These are phyloP conservation scores for Trachemys scripta DNA, from an alignment of 2,113 vertebrate genomes.

Conservation along the genomic window DNA sequence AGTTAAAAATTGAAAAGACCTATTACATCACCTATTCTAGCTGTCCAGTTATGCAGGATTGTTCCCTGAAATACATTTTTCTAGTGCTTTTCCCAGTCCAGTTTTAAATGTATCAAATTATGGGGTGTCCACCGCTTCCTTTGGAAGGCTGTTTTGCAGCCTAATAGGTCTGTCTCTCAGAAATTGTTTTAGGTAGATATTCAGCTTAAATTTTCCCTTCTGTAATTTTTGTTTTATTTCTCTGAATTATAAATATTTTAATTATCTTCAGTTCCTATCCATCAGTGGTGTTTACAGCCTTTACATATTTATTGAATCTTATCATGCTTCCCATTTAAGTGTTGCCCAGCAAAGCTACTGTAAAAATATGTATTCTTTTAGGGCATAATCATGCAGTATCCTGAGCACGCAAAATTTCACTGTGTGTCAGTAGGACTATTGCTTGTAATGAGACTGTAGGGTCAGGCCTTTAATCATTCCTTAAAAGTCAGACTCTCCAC, in stretches of 20 bases:
- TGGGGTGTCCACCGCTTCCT: not conserved
- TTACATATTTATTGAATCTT: not conserved
- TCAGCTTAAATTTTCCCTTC: not conserved
- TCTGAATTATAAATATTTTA: not conserved
- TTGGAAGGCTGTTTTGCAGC: not conserved
- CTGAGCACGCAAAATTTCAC: not conserved
- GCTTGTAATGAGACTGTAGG: not conserved
- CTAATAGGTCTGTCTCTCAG: not conserved
- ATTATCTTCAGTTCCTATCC: not conserved
- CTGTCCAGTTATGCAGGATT: not conserved
- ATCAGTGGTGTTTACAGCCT: not conserved
- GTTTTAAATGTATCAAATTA: not conserved
- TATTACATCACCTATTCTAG: not conserved
- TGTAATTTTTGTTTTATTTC: not conserved
- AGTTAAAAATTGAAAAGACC: not conserved
- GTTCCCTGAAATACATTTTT: not conserved
- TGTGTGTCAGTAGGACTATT: not conserved
- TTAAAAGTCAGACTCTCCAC: not conserved
- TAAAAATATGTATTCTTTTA: not conserved
- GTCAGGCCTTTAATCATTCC: not conserved
- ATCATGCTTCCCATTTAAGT: not conserved
- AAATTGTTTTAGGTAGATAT: not conserved
- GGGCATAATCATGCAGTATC: not conserved
- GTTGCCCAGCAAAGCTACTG: not conserved
- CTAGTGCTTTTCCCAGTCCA: not conserved